Evolutionary conservation across 1,140 invertebrate species (phyloP), one percentile per base, ranked within the genome.

Genomic region (Drosophila lacertosa): DNA sequence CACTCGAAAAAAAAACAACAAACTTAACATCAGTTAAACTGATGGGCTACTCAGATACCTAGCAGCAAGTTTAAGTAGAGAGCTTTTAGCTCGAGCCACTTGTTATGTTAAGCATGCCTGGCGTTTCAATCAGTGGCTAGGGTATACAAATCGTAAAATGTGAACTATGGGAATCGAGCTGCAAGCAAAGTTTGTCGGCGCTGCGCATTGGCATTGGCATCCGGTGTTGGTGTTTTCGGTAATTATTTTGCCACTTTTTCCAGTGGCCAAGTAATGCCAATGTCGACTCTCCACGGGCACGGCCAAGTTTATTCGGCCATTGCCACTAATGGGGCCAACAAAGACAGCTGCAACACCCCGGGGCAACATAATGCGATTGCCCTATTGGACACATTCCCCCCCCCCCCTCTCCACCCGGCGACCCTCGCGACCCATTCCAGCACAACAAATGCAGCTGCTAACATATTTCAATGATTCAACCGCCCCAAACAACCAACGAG

Each of bases 241-340:
- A 83, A 83, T 83, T 83, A 83, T 83, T 83, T 83, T 78, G 58
- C 79, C 71, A 83, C 65, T 78, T 78, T 72, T 71, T 82, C 74
- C 73, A 74, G 58, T 54, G 42, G 60, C 42, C 26, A 50, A 35
- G 29, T 32, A 59, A 37, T 35, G 50, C 15, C 44, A 13, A 18
- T 15, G 29, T 13, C 26, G 40, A 35, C 4, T 16, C 54, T 29
- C 18, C 44, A 13, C 29, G 18, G 13, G 6, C 6, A 15, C 22
- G 20, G 16, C 32, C 42, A 48, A 51, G 48, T 54, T 62, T 68
- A 62, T 45, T 53, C 51, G 47, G 39, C 65, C 32, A 55, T 48
- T 63, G 37, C 50, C 24, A 16, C 35, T 50, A 39, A 60, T 50
- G 37, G 39, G 37, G 57, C 29, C 1, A 59, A 60, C 42, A 60